Conservation (phyloP, 2,113 vertebrate species). For the Piprites chloris region DNA sequence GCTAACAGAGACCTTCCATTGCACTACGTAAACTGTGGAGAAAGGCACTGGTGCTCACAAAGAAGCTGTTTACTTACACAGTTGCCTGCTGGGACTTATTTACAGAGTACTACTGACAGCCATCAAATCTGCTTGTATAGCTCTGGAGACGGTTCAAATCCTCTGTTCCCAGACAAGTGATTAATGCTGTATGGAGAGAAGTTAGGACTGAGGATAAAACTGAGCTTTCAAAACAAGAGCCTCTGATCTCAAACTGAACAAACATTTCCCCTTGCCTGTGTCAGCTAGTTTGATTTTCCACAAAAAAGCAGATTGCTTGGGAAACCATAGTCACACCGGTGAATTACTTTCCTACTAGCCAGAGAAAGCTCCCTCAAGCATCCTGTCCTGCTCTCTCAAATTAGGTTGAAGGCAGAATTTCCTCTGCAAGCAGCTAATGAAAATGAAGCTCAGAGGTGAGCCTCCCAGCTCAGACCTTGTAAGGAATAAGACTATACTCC, state of each 20-base stretch:
- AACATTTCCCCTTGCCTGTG: constrained; percentile 42
- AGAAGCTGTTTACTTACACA: constrained; percentile 59
- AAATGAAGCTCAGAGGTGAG: neutral
- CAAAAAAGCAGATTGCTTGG: neutral
- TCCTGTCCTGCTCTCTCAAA: neutral
- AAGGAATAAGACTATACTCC: neutral
- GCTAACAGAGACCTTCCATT: neutral
- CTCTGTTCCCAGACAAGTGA: constrained; percentile 5
- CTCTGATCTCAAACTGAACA: constrained; percentile 29
- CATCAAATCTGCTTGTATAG: constrained; percentile 35
- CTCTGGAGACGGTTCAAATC: constrained; percentile 25
- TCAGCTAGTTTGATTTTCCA: constrained; percentile 23
- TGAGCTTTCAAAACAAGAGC: constrained; percentile 60
- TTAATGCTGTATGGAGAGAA: constrained; percentile 40
- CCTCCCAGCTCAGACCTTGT: neutral
- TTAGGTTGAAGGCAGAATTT: neutral
- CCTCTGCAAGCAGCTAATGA: neutral
- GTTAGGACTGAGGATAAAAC: neutral
- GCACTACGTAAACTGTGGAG: neutral
- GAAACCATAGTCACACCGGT: neutral
- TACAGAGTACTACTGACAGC: constrained; percentile 49
- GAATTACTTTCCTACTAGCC: neutral
- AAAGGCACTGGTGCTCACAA: neutral
- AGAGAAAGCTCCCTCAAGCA: neutral
- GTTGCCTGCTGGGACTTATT: constrained; percentile 58